Percentiles rank a stretch among this genome's conserved stretches.
Evolutionary conservation across 2,888 invertebrate species (phyloP).

Genomic region (Tholera decimalis): DNA sequence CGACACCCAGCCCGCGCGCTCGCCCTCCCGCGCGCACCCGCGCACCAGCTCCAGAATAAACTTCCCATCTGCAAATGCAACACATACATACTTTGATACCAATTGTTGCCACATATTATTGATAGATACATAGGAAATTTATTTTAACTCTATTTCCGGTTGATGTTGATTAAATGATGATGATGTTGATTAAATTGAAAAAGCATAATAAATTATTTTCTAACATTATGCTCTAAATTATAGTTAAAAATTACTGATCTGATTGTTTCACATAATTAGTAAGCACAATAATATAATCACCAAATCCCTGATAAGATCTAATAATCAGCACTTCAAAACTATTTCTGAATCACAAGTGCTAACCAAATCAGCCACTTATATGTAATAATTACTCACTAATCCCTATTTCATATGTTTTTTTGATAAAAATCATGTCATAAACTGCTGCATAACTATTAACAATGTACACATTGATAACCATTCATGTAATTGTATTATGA

Average conservation of each 20-base stretch:
- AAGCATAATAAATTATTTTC: too few relatives aligned
- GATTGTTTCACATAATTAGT: slow-evolving; percentile 24
- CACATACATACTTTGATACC: slow-evolving; percentile 36
- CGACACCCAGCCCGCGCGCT: slow-evolving; percentile 97
- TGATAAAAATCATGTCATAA: slow-evolving; percentile 45
- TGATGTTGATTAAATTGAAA: too few relatives aligned
- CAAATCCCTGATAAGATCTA: slow-evolving; percentile 43
- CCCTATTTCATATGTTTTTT: slow-evolving; percentile 30
- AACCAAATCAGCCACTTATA: slow-evolving; percentile 25
- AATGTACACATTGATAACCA: slow-evolving; percentile 23
- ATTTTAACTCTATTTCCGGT: not conserved
- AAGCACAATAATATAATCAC: slow-evolving; percentile 28
- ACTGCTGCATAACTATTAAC: slow-evolving; percentile 19
- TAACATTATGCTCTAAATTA: not conserved
- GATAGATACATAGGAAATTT: not conserved
- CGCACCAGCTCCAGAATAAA: slow-evolving; percentile 96
- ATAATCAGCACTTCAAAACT: slow-evolving; percentile 33
- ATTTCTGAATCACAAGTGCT: slow-evolving; percentile 34
- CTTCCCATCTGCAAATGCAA: slow-evolving; percentile 94
- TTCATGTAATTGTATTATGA: slow-evolving; percentile 15
- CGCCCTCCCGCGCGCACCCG: slow-evolving; percentile 92
- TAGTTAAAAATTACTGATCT: too few relatives aligned
- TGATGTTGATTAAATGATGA: too few relatives aligned
- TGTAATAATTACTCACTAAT: slow-evolving; percentile 45
- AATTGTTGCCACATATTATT: slow-evolving; percentile 18